Evolutionary conservation across 1,140 invertebrate genomes (phyloP).

Genomic region (Gerris buenoi): DNA sequence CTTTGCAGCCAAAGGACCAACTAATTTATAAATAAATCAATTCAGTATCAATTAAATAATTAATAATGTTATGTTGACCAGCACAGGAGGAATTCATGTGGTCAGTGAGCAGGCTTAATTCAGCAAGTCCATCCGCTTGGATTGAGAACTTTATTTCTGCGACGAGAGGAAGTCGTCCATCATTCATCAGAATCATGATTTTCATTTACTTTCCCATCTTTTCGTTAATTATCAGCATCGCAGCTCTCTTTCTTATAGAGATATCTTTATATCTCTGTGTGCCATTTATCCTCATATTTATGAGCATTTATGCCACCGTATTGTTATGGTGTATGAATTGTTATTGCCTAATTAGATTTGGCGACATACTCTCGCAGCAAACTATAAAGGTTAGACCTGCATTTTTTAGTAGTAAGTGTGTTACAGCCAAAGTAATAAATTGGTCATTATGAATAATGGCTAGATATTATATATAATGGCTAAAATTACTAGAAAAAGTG

Average conservation of each 20-base stretch:
- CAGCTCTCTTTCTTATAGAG: not conserved
- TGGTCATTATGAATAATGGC: too few relatives aligned
- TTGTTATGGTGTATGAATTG: not conserved
- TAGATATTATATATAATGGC: too few relatives aligned
- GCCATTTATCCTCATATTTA: not conserved
- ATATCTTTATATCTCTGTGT: not conserved
- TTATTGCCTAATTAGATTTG: not conserved
- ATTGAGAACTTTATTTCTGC: not conserved
- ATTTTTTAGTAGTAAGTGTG: too few relatives aligned
- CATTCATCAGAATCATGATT: not conserved
- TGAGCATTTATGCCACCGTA: not conserved
- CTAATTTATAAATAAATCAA: too few relatives aligned
- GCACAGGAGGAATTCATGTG: not conserved
- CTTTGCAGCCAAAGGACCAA: too few relatives aligned
- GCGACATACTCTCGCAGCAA: not conserved
- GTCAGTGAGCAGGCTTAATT: not conserved
- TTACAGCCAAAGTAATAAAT: too few relatives aligned
- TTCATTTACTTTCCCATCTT: not conserved
- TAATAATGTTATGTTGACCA: too few relatives aligned
- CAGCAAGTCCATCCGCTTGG: not conserved
- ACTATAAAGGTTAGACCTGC: not conserved
- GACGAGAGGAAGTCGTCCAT: not conserved
- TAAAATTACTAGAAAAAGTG: too few relatives aligned
- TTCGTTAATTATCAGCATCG: not conserved
- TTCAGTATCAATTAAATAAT: too few relatives aligned